Percentiles rank a stretch among this genome's conserved stretches.
Evolutionary conservation across 2,113 vertebrate genomes (phyloP).

Genomic region (Sinocyclocheilus anophthalmus): DNA sequence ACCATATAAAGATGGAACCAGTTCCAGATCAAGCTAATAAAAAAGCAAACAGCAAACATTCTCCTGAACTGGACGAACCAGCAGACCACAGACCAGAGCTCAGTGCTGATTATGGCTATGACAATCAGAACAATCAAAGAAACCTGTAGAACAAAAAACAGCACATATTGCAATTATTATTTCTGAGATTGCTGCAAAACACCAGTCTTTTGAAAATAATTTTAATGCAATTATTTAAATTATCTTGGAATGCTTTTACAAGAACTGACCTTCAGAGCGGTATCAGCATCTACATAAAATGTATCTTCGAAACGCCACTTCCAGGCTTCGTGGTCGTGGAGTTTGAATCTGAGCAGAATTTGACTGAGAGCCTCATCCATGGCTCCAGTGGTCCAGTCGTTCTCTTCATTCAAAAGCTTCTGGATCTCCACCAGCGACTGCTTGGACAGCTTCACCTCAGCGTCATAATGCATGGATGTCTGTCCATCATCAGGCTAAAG

Average conservation of each 20-base stretch:
- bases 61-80: constrained; percentile 84
- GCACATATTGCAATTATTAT: background rate
- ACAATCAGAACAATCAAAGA: constrained; percentile 73
- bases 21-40: constrained; percentile 90
- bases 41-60: constrained; percentile 80
- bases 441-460: constrained; percentile 82
- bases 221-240: too few species aligned
- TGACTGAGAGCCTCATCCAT: constrained; percentile 88
- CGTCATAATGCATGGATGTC: constrained; percentile 78
- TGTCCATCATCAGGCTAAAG: too few species aligned
- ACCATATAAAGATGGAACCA: constrained; percentile 97
- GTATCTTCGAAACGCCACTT: constrained; percentile 90
- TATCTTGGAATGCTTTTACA: background rate
- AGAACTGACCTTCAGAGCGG: constrained; percentile 78
- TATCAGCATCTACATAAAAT: constrained; percentile 84
- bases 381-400: constrained; percentile 82
- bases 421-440: constrained; percentile 81
- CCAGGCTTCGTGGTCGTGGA: constrained; percentile 84
- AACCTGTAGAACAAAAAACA: constrained; percentile 70
- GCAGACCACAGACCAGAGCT: constrained; percentile 82
- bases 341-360: constrained; percentile 85
- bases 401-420: constrained; percentile 79
- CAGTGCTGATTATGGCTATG: constrained; percentile 76
- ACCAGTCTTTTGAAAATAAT: too few species aligned
- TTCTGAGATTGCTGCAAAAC: too few species aligned